Evolutionary conservation across 2,113 vertebrate species (phyloP), one percentile per base, ranked within the genome.

Genomic region (Prionailurus viverrinus): DNA sequence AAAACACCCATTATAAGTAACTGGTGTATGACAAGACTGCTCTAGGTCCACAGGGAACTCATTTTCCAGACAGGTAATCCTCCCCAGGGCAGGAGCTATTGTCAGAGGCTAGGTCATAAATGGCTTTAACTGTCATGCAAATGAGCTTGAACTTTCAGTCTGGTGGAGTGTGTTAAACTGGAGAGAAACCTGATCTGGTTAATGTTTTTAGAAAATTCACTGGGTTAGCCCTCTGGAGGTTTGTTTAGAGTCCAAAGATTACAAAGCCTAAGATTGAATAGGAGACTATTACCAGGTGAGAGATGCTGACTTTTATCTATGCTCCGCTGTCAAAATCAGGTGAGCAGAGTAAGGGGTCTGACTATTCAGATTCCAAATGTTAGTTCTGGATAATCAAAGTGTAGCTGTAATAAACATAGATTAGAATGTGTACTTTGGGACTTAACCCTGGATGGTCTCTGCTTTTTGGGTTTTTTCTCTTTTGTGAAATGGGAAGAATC

Each of bases 361-460:
- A 78, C 58, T 63, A n/a, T 83, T 76, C 18, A 71, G 63, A 61
- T 80, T 80, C 63, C 69, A 31, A 58, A 69, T 71, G 73, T 69
- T 74, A 74, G 18, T 83, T 55, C 53, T 13, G 3, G n/a, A 51
- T 91, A 48, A 68, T 66, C 18, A 36, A 87, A 74, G 87, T 55
- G 84, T 93, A 84, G 16, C 39, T 33, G 31, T 61, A 76, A 78
- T 69, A 93, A 84, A 92, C 84, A 89, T 53, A 84, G 31, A 58
- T 74, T 89, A 66, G 27, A 92, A 45, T 63, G 23, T 71, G 39
- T 93, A 36, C 69, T 71, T 78, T 84, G 14, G 21, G 39, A 79
- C 27, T 84, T 79, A 90, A 27, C 14, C 7, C 33, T 63, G 41
- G 11, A 66, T 3, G 11, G 5, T 90, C n/a, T 53, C 91, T 69